These are phyloP conservation scores for Lasiurus borealis DNA, from an alignment of 2,113 vertebrate species.

Conservation along the genomic window DNA sequence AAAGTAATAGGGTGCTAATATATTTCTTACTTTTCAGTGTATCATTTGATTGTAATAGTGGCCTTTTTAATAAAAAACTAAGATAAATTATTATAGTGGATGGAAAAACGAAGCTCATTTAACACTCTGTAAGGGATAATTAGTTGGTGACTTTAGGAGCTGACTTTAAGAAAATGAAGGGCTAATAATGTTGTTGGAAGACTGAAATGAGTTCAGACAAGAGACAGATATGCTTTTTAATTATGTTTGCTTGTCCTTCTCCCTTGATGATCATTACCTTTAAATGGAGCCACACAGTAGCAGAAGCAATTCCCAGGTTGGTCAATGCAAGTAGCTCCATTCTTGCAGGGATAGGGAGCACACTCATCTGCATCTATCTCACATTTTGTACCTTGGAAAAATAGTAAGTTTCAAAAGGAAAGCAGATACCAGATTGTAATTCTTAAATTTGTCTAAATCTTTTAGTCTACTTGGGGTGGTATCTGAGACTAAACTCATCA, in stretches of 20 bases:
- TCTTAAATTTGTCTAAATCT: slow-evolving; percentile 51
- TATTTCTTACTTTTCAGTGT: not conserved
- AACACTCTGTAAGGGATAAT: slow-evolving; percentile 63
- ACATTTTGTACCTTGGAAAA: slow-evolving; percentile 86
- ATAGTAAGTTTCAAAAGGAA: slow-evolving; percentile 67
- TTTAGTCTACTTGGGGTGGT: slow-evolving; percentile 24
- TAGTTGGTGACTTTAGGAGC: slow-evolving; percentile 70
- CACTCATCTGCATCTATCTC: slow-evolving; percentile 89
- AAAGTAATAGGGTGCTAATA: not conserved
- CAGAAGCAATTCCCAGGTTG: slow-evolving; percentile 93
- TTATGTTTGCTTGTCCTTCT: slow-evolving; percentile 91
- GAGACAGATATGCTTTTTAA: slow-evolving; percentile 91
- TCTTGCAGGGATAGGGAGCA: slow-evolving; percentile 90
- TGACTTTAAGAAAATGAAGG: slow-evolving; percentile 84
- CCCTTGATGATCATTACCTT: slow-evolving; percentile 92
- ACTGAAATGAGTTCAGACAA: slow-evolving; percentile 88
- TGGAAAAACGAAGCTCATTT: slow-evolving; percentile 69
- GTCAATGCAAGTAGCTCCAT: slow-evolving; percentile 91
- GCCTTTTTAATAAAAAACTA: slow-evolving; percentile 21
- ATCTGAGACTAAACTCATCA: slow-evolving; percentile 42
- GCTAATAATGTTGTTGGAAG: slow-evolving; percentile 84
- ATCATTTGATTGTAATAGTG: not conserved
- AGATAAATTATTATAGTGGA: not conserved
- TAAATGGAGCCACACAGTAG: slow-evolving; percentile 92
- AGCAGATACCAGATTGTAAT: slow-evolving; percentile 63